Evolutionary conservation across 2,797 vertebrate species (phyloP).

Genomic region (Onychomys torridus): DNA sequence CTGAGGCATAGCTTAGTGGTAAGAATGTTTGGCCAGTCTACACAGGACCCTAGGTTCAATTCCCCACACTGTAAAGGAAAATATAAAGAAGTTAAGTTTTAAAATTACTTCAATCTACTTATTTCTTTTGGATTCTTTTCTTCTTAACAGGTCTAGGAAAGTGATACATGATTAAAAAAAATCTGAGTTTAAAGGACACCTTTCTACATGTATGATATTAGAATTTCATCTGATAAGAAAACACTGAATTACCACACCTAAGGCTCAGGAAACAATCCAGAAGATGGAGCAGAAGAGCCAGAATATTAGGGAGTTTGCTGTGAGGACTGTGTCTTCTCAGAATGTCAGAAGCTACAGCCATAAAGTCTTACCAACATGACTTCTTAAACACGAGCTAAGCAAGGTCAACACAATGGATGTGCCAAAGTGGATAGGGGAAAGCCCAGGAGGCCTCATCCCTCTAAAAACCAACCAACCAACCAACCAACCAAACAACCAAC

Average conservation of each 20-base stretch:
- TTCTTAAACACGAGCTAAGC: neutral
- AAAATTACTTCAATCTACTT: neutral
- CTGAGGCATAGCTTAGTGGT: neutral
- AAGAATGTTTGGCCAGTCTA: neutral
- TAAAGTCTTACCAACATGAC: neutral
- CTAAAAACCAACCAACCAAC: no score
- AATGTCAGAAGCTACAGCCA: neutral
- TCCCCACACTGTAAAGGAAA: neutral
- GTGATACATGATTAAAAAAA: neutral
- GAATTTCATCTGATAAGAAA: neutral
- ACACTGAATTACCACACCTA: neutral
- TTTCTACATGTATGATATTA: neutral
- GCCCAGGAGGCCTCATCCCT: neutral
- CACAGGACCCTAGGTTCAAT: neutral
- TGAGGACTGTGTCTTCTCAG: neutral
- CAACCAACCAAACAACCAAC: no score
- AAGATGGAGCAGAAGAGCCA: neutral
- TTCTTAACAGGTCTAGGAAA: neutral
- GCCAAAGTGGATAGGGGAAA: neutral
- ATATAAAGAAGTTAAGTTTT: neutral
- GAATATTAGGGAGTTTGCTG: neutral
- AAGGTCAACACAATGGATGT: neutral
- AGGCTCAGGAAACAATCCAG: neutral
- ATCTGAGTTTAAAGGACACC: constrained; percentile 3
- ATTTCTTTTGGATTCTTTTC: neutral